Conservation (phyloP, 2,888 invertebrate genomes). For the Agriotes lineatus region DNA sequence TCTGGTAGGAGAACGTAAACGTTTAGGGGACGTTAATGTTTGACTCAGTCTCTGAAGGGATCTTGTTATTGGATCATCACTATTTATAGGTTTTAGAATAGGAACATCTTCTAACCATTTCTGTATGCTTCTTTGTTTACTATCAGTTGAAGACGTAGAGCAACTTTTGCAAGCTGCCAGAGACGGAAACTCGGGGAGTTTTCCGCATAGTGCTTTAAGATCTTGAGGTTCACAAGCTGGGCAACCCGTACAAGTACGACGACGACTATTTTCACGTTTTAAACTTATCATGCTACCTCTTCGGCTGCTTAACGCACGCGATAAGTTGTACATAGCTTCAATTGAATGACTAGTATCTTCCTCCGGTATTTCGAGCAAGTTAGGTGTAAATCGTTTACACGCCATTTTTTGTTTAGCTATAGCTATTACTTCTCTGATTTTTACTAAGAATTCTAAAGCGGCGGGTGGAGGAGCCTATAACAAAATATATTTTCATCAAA, state of each 20-base stretch:
- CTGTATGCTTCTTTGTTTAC: constrained; percentile 80
- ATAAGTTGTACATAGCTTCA: constrained; percentile 68
- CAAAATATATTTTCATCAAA: constrained; percentile 35
- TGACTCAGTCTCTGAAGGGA: constrained; percentile 8
- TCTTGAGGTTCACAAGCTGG: constrained; percentile 73
- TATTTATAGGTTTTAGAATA: constrained; percentile 52
- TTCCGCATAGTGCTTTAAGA: constrained; percentile 57
- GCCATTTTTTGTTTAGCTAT: constrained; percentile 92
- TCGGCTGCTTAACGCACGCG: constrained; percentile 65
- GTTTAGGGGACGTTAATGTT: constrained; percentile 36
- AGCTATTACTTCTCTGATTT: constrained; percentile 91
- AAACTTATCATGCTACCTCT: constrained; percentile 71
- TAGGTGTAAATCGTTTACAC: constrained; percentile 83
- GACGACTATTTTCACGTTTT: constrained; percentile 74
- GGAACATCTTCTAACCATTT: constrained; percentile 84
- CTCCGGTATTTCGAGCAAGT: constrained; percentile 84
- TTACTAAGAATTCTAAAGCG: constrained; percentile 88
- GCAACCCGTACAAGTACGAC: constrained; percentile 73
- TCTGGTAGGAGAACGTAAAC: constrained; percentile 60
- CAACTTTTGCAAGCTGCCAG: constrained; percentile 70
- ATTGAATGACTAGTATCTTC: constrained; percentile 73
- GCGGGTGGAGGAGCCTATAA: constrained; percentile 89
- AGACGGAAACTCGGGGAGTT: constrained; percentile 66
- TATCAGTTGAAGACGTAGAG: constrained; percentile 70
- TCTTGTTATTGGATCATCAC: constrained; percentile 15